These are phyloP conservation scores for Cyphotilapia sp. DNA, from an alignment of 2,113 vertebrate species.

Conservation along the genomic window DNA sequence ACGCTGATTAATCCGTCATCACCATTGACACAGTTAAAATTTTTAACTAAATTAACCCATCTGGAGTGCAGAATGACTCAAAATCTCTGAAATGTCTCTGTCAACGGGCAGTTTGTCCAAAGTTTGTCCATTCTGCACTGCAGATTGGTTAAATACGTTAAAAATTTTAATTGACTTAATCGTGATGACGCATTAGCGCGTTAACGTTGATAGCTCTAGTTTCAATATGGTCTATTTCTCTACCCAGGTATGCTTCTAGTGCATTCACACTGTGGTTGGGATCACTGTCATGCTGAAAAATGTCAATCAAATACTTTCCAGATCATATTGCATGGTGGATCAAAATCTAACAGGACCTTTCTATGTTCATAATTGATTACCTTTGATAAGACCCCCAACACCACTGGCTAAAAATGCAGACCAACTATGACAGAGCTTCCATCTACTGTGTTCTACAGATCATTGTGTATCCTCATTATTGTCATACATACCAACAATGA, in stretches of 20 bases:
- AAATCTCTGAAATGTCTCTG: background rate
- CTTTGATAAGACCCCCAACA: background rate
- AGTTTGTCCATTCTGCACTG: background rate
- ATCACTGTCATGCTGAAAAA: background rate
- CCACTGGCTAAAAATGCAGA: background rate
- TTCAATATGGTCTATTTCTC: background rate
- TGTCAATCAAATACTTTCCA: background rate
- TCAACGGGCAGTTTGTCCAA: background rate
- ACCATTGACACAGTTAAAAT: background rate
- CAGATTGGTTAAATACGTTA: background rate
- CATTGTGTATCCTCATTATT: background rate
- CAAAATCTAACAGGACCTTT: background rate
- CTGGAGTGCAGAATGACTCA: background rate
- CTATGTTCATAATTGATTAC: background rate
- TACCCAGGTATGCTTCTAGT: background rate
- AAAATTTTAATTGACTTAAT: background rate
- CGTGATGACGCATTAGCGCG: background rate
- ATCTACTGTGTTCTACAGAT: background rate
- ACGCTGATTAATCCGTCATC: background rate
- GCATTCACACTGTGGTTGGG: background rate
- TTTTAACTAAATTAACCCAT: background rate
- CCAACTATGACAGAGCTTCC: background rate
- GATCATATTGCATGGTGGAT: background rate
- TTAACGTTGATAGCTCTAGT: background rate
- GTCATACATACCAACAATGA: background rate